phyloP scores from a whole-genome alignment of 2,113 vertebrate species.

The Ctenomys sociabilis region DNA sequence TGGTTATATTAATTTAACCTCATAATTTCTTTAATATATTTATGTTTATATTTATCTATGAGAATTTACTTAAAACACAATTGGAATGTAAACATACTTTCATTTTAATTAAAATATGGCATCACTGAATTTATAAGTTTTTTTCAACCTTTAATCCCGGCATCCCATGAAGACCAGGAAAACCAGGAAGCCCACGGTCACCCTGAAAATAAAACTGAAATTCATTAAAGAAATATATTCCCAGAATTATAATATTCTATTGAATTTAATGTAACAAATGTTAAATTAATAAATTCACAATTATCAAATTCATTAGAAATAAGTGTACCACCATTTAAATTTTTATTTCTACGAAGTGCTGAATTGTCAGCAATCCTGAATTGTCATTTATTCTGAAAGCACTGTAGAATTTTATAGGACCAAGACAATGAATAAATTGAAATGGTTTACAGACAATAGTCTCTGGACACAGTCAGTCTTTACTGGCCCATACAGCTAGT shows the following conservation, averaged over 20 bases:
- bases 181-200: conserved; percentile 92
- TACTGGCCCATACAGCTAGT: neutral
- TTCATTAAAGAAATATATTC: conserved; percentile 52
- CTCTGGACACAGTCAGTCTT: neutral
- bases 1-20: neutral
- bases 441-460: neutral
- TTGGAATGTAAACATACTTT: neutral
- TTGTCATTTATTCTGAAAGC: neutral
- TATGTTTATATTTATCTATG: neutral
- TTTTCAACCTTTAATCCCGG: conserved; percentile 92
- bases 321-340: neutral
- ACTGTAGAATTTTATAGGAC: neutral
- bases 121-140: conserved; percentile 21
- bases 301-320: conserved; percentile 1
- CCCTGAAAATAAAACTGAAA: conserved; percentile 87
- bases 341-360: neutral
- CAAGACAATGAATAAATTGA: neutral
- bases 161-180: conserved; percentile 91
- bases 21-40: conserved; percentile 26
- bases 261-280: too few relatives aligned
- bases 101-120: neutral
- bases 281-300: neutral
- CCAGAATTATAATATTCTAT: conserved; percentile 16
- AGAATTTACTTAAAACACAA: neutral
- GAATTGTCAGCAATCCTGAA: neutral